A percentile compares a stretch with the other conserved stretches of the same genome.
Evolutionary conservation across 2,888 invertebrate species (phyloP).

Genomic region (Isoperla grammatica): DNA sequence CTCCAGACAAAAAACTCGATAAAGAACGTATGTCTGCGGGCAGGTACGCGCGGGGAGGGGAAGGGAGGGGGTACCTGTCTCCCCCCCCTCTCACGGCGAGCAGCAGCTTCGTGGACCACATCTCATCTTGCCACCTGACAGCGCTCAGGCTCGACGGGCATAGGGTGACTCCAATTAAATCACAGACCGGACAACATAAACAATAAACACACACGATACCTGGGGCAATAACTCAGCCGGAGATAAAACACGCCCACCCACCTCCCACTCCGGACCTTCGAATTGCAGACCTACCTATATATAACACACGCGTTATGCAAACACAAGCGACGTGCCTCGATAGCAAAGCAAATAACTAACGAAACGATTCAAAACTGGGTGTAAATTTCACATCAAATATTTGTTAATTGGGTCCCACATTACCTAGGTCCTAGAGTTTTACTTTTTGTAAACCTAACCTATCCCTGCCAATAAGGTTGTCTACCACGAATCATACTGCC

Average conservation of each 20-base stretch:
- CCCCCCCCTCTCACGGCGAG: background rate
- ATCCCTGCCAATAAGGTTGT: too few species aligned
- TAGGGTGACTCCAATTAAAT: constrained; percentile 5
- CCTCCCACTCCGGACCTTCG: too few species aligned
- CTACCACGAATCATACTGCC: too few species aligned
- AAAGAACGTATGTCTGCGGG: constrained; percentile 5
- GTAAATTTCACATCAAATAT: background rate
- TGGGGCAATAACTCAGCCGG: too few species aligned
- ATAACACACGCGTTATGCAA: too few species aligned
- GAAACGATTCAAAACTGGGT: background rate
- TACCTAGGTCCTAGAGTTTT: too few species aligned
- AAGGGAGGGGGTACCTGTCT: constrained; percentile 19
- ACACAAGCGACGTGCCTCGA: too few species aligned
- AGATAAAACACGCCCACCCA: too few species aligned
- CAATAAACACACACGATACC: background rate
- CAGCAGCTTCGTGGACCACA: constrained; percentile 20
- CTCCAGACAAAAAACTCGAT: constrained; percentile 13
- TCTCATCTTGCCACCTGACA: constrained; percentile 24
- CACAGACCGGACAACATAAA: background rate
- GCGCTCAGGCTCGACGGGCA: constrained; percentile 1
- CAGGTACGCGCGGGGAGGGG: background rate
- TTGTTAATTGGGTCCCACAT: too few species aligned
- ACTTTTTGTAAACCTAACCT: too few species aligned
- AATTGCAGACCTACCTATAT: too few species aligned
- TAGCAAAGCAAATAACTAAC: too few species aligned